phyloP scores from a whole-genome alignment of 2,797 vertebrate genomes.

The Dallia pectoralis region DNA sequence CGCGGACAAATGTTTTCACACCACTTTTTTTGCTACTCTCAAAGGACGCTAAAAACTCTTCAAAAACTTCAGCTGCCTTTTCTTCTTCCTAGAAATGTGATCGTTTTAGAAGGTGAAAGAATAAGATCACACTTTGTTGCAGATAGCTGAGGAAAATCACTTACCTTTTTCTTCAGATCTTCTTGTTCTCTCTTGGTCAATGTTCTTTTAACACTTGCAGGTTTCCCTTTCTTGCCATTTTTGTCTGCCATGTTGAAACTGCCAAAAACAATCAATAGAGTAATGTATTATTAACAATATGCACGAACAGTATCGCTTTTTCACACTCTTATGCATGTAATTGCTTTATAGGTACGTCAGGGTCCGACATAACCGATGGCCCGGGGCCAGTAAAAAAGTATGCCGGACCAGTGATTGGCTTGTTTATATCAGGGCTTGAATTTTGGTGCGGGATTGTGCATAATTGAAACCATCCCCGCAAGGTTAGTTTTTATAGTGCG shows the following conservation, averaged over 20 bases:
- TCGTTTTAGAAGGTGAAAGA: neutral
- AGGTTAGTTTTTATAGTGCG: too few species aligned
- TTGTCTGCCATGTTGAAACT: constrained; percentile 77
- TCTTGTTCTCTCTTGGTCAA: constrained; percentile 76
- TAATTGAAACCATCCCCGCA: too few species aligned
- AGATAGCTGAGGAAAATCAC: neutral
- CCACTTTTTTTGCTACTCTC: constrained; percentile 71
- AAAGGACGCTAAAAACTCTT: constrained; percentile 81
- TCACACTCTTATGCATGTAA: neutral
- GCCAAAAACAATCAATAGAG: constrained; percentile 20
- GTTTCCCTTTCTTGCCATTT: constrained; percentile 78
- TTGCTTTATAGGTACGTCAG: neutral
- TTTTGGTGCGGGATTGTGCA: too few species aligned
- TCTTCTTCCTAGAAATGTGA: constrained; percentile 73
- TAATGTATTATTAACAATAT: neutral
- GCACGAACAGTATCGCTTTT: neutral
- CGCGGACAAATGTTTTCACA: constrained; percentile 80
- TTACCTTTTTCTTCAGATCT: constrained; percentile 78
- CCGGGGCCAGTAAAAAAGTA: too few species aligned
- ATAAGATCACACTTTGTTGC: neutral
- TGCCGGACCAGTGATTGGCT: too few species aligned
- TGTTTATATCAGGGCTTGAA: too few species aligned
- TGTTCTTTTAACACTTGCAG: constrained; percentile 65
- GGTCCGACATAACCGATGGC: too few species aligned
- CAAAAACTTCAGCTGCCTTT: constrained; percentile 82